phyloP scores from a whole-genome alignment of 2,888 invertebrate genomes.

The Eilema caniola region DNA sequence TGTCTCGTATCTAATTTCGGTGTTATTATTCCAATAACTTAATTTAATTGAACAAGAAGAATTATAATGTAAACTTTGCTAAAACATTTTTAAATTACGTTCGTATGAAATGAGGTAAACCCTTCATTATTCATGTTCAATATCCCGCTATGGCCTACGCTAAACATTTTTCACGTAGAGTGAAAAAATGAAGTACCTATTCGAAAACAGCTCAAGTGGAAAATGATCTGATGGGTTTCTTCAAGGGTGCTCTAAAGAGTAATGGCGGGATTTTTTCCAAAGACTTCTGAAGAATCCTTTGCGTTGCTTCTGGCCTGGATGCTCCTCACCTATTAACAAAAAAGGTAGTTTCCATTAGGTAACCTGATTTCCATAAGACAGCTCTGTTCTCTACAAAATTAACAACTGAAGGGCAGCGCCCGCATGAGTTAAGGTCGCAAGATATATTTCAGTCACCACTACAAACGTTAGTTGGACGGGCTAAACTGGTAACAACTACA shows the following conservation, averaged over 20 bases:
- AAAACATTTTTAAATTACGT: slow-evolving; percentile 34
- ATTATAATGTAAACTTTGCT: slow-evolving; percentile 33
- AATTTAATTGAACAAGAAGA: slow-evolving; percentile 33
- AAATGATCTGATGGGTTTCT: slow-evolving; percentile 50
- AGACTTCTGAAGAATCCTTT: slow-evolving; percentile 96
- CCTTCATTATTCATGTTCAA: slow-evolving; percentile 12
- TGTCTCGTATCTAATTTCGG: slow-evolving; percentile 13
- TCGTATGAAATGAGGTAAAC: slow-evolving; percentile 21
- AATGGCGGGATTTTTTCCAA: slow-evolving; percentile 95
- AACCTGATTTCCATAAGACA: neutral
- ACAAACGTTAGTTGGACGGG: neutral
- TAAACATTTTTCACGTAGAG: slow-evolving; percentile 25
- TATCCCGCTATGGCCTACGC: slow-evolving; percentile 26
- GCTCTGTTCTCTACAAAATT: neutral
- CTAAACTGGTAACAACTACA: neutral
- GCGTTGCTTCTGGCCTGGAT: slow-evolving; percentile 91
- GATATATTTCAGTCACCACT: neutral
- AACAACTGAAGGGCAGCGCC: neutral
- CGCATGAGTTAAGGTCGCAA: neutral
- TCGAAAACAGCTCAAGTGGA: slow-evolving; percentile 31
- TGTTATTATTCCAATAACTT: slow-evolving; percentile 27
- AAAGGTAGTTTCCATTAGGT: slow-evolving; percentile 18
- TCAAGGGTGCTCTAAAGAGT: slow-evolving; percentile 95
- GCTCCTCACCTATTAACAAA: slow-evolving; percentile 88
- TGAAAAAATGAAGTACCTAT: slow-evolving; percentile 24